phyloP scores from a whole-genome alignment of 2,113 vertebrate genomes.

The Istiophorus platypterus region DNA sequence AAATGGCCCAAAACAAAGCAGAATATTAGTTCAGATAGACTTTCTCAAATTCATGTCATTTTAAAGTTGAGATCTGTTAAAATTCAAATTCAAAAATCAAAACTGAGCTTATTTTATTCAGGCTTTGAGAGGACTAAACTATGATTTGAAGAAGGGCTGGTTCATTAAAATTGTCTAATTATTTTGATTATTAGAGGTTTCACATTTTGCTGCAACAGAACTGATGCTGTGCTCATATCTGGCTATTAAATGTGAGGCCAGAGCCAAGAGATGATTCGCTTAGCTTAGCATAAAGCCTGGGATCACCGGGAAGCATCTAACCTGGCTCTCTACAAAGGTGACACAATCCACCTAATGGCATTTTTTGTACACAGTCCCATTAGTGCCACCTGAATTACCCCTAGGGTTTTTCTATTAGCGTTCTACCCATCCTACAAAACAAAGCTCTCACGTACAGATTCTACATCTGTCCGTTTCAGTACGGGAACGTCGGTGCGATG shows the following conservation, averaged over 20 bases:
- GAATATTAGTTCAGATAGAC: background rate
- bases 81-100: background rate
- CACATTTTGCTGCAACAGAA: background rate
- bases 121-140: no score
- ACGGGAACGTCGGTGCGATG: constrained; percentile 91
- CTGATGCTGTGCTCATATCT: no score
- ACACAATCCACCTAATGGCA: no score
- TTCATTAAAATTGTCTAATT: background rate
- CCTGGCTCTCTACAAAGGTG: no score
- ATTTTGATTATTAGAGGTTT: background rate
- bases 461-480: constrained; percentile 77
- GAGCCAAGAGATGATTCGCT: background rate
- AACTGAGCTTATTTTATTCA: no score
- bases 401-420: background rate
- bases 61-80: background rate
- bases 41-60: background rate
- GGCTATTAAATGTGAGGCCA: no score
- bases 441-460: background rate
- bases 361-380: no score
- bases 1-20: background rate
- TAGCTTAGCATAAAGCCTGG: background rate
- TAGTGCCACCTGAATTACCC: background rate
- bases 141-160: no score
- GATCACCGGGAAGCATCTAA: no score
- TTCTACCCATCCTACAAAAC: background rate